These are phyloP conservation scores for Perca schrenkii DNA, from an alignment of 2,113 vertebrate species.

Conservation along the genomic window DNA sequence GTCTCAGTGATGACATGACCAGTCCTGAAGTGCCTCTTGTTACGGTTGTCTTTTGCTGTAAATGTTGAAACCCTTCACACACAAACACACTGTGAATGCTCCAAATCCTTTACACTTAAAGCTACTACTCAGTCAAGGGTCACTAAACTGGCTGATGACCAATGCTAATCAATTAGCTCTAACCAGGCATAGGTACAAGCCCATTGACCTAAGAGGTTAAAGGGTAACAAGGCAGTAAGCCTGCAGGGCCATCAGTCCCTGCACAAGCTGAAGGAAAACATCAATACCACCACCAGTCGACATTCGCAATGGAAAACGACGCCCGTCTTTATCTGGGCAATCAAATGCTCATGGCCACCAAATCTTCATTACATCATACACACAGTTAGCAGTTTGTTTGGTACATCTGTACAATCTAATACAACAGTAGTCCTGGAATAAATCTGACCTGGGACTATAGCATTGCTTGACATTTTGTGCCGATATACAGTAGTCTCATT, in stretches of 20 bases:
- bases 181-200: not conserved
- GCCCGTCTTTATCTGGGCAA: not conserved
- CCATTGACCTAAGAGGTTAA: slow-evolving; percentile 42
- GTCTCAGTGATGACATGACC: not conserved
- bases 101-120: slow-evolving; percentile 3
- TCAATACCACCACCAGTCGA: slow-evolving; percentile 25
- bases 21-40: not conserved
- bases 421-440: not conserved
- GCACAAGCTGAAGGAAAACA: slow-evolving; percentile 3
- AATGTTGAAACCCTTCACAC: not conserved
- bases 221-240: slow-evolving; percentile 8
- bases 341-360: not conserved
- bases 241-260: not conserved
- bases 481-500: no score
- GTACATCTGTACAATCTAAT: no score
- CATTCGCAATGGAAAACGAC: slow-evolving; percentile 24
- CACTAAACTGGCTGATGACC: slow-evolving; percentile 25
- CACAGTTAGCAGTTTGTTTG: not conserved
- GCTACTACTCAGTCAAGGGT: not conserved
- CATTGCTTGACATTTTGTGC: not conserved
- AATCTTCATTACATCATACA: no score
- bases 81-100: slow-evolving; percentile 3
- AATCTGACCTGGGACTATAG: not conserved
- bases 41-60: not conserved
- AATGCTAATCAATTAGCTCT: slow-evolving; percentile 28